Evolutionary conservation across 1,140 invertebrate genomes (phyloP).

Genomic region (Anagrus nilaparvatae): DNA sequence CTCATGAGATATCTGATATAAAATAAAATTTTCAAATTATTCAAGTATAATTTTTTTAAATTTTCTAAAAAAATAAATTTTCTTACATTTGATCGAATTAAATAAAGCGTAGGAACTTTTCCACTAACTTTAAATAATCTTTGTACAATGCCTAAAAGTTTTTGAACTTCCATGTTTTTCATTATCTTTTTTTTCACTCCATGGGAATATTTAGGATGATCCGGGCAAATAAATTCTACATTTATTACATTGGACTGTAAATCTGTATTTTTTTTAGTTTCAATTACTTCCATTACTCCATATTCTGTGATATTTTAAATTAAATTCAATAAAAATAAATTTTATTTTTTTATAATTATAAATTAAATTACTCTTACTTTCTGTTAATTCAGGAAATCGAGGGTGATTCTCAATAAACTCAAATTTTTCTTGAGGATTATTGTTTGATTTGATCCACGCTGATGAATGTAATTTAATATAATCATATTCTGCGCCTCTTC

Average conservation of each 20-base stretch:
- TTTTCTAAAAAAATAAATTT: conserved; percentile 2
- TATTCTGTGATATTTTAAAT: conserved; percentile 49
- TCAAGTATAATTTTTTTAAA: conserved; percentile 3
- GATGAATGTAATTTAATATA: conserved; percentile 71
- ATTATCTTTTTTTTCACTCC: conserved; percentile 59
- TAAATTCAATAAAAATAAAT: conserved; percentile 10
- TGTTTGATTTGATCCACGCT: conserved; percentile 56
- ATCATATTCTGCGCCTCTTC: conserved; percentile 78
- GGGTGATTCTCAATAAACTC: conserved; percentile 64
- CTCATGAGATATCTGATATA: conserved; percentile 50
- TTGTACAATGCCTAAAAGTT: conserved; percentile 62
- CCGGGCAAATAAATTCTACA: conserved; percentile 45
- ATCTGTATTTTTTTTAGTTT: conserved; percentile 49
- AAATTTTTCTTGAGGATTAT: conserved; percentile 33
- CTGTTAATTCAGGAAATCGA: conserved; percentile 52
- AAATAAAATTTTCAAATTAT: conserved; percentile 32
- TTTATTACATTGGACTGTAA: conserved; percentile 62
- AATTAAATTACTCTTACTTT: conserved; percentile 44
- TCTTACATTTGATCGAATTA: conserved; percentile 46
- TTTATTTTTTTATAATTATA: background rate
- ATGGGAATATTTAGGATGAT: conserved; percentile 45
- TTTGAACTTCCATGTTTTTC: conserved; percentile 71
- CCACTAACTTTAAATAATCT: conserved; percentile 52
- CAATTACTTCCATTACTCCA: conserved; percentile 65
- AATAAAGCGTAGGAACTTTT: conserved; percentile 43